Percentiles rank a stretch among this genome's conserved stretches.
Evolutionary conservation across 2,113 vertebrate genomes (phyloP).

Genomic region (Globicephala melas): DNA sequence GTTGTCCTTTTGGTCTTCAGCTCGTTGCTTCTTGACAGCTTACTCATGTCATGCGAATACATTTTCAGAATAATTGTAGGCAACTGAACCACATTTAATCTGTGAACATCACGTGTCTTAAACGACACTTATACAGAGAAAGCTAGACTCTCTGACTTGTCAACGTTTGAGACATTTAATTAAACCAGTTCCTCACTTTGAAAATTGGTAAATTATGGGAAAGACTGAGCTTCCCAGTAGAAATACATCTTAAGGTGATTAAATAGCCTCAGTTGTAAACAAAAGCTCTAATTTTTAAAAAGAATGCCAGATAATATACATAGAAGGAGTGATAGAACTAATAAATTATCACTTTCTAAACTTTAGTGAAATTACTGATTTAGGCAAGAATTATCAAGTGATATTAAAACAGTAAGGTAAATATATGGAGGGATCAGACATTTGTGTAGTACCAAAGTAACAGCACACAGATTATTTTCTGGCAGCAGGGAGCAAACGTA

Average conservation of each 20-base stretch:
- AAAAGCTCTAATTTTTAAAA: neutral
- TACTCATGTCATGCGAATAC: neutral
- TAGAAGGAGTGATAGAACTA: neutral
- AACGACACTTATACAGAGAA: neutral
- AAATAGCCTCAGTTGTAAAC: neutral
- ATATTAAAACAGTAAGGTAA: neutral
- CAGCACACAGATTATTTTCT: neutral
- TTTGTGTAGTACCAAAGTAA: neutral
- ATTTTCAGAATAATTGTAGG: slow-evolving; percentile 14
- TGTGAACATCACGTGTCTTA: neutral
- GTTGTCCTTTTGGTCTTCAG: neutral
- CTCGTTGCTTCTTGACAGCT: slow-evolving; percentile 17
- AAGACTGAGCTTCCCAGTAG: neutral
- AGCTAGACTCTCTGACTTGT: neutral
- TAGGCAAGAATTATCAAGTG: neutral
- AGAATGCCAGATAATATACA: neutral
- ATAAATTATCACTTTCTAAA: neutral
- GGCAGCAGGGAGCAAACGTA: neutral
- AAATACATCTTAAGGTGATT: neutral
- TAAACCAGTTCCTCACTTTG: neutral
- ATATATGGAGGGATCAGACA: neutral
- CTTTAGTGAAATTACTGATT: neutral
- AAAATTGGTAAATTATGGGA: neutral
- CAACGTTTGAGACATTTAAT: neutral
- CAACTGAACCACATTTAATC: neutral